Percentiles rank a stretch among this genome's conserved stretches.
Evolutionary conservation across 2,797 vertebrate species (phyloP).

Genomic region (Balearica regulorum): DNA sequence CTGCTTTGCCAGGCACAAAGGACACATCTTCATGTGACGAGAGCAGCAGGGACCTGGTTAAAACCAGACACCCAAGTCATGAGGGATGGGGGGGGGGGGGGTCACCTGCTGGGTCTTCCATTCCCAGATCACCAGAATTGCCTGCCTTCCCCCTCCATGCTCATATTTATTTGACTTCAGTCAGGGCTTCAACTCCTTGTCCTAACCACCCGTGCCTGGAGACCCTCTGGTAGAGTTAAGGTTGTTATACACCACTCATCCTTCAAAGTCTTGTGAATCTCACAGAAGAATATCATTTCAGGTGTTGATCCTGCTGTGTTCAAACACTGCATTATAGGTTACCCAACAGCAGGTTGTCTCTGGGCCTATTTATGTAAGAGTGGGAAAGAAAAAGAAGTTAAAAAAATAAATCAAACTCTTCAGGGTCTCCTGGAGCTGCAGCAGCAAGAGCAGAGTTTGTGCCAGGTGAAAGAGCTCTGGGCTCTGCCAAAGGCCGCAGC

Average conservation of each 20-base stretch:
- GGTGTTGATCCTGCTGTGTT: not conserved
- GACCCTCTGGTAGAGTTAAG: not conserved
- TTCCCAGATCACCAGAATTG: not conserved
- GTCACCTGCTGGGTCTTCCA: not conserved
- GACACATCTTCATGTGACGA: fast-evolving
- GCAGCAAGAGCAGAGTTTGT: not conserved
- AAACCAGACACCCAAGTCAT: not conserved
- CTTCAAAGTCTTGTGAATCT: not conserved
- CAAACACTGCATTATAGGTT: not conserved
- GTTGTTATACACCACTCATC: not conserved
- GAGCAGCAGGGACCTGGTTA: not conserved
- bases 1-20: not conserved
- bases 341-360: not conserved
- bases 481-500: not conserved
- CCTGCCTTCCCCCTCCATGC: not conserved
- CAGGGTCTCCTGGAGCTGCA: not conserved
- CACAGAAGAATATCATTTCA: not conserved
- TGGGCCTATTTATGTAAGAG: not conserved
- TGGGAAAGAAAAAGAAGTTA: not conserved
- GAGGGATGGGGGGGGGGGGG: not conserved
- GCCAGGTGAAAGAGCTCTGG: not conserved
- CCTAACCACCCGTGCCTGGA: not conserved
- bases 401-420: too few relatives aligned
- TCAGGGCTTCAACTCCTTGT: not conserved
- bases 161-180: not conserved